These are phyloP conservation scores for Platyrinchus mystaceus DNA, from an alignment of 2,797 vertebrate genomes.

Conservation along the genomic window DNA sequence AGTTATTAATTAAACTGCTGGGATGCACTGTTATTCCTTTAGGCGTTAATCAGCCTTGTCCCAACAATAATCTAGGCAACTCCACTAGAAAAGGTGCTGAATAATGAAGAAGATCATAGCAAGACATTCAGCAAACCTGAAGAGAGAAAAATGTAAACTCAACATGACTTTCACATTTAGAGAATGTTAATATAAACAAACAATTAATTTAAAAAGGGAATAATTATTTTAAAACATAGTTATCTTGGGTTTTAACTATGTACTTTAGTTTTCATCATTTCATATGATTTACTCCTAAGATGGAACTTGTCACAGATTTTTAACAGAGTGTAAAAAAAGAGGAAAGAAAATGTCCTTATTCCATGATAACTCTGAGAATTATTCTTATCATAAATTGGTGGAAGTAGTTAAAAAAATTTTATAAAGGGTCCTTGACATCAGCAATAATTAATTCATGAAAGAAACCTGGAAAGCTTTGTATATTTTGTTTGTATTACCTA, in stretches of 20 bases:
- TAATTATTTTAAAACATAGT: background rate
- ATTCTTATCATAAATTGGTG: background rate
- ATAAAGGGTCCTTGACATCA: background rate
- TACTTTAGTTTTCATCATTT: background rate
- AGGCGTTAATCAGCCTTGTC: slow-evolving; percentile 1
- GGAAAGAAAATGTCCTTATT: background rate
- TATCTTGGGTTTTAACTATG: background rate
- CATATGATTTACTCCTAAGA: background rate
- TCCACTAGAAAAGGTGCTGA: background rate
- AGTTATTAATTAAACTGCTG: background rate
- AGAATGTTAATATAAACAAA: background rate
- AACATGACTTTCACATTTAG: background rate
- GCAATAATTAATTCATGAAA: background rate
- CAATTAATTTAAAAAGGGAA: background rate
- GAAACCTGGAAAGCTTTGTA: background rate
- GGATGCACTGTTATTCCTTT: background rate
- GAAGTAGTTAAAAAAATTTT: background rate
- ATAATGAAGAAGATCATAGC: background rate
- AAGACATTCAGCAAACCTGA: background rate
- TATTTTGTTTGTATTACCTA: background rate
- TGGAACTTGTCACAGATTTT: background rate
- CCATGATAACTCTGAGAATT: background rate
- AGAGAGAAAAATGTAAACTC: background rate
- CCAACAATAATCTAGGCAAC: background rate
- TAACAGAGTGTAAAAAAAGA: background rate